Percentiles rank a stretch among this genome's conserved stretches.
These are phyloP conservation scores for Micrasema minimum DNA, from an alignment of 1,140 invertebrate species.

Conservation along the genomic window DNA sequence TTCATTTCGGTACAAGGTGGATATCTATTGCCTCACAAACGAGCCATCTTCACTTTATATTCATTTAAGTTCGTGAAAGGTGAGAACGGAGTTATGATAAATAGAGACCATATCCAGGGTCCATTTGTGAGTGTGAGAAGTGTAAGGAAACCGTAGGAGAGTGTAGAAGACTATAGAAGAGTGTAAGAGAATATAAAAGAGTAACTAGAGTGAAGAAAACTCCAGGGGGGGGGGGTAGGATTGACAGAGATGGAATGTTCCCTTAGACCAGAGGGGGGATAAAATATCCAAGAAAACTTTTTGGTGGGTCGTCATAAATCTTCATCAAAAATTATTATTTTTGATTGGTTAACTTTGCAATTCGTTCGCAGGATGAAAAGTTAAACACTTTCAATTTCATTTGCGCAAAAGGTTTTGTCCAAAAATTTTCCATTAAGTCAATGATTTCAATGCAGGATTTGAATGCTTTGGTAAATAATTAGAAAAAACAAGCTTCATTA, in stretches of 20 bases:
- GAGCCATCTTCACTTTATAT: constrained; percentile 51
- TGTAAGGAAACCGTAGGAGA: not conserved
- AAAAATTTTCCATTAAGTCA: constrained; percentile 14
- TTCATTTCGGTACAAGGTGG: constrained; percentile 41
- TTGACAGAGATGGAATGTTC: constrained; percentile 47
- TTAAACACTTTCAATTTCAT: constrained; percentile 45
- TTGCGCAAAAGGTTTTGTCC: constrained; percentile 19
- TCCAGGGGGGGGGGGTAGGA: constrained; percentile 27
- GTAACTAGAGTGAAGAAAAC: constrained; percentile 31
- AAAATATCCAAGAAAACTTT: constrained; percentile 42
- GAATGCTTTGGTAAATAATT: too few relatives aligned
- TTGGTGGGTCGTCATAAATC: constrained; percentile 47
- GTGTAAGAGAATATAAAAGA: constrained; percentile 8
- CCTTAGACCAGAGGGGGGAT: constrained; percentile 11
- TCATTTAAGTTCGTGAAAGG: constrained; percentile 50
- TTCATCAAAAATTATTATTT: constrained; percentile 54
- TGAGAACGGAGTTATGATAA: constrained; percentile 51
- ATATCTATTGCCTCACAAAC: constrained; percentile 52
- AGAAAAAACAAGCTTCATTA: too few relatives aligned
- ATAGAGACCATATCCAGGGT: constrained; percentile 48
- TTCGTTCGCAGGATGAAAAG: constrained; percentile 50
- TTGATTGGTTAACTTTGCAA: constrained; percentile 51
- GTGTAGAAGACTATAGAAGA: not conserved
- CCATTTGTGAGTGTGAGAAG: constrained; percentile 27
- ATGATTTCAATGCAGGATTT: constrained; percentile 21